Evolutionary conservation across 2,797 vertebrate species (phyloP), one percentile per base, ranked within the genome.

Genomic region (Microctenopoma steveboyesi): DNA sequence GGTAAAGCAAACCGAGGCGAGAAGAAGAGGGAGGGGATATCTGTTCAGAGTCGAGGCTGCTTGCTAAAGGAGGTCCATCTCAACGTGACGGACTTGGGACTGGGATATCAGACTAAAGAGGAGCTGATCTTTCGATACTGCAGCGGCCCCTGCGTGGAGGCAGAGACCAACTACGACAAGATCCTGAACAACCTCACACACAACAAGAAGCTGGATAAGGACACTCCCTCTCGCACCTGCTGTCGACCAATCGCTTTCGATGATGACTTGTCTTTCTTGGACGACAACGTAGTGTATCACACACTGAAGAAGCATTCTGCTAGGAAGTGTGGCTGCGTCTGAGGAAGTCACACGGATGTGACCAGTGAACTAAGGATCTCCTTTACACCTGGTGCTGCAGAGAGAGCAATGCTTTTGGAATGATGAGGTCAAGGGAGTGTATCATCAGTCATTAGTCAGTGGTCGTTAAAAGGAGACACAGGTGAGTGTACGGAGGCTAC

Each of bases 231-330:
- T 3, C 95, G 95, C 82, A 97, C 96, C 74, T 99, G 98, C 90
- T 99, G 98, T 82, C 94, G 98, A 84, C 98, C 98, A 16, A 94
- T 95, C 33, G 95, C 97, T 7, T 99, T 97, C 2, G 98, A 99
- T 1, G 97, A 98, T 3, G 96, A 98, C 90, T 87, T 99, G 67
- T 98, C 98, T 0, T 99, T 99, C 91, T 85, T 99, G 94, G 98
- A 99, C 5, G 97, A 99, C 83, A 96, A 96, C 57, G 90, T 98
- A 80, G 96, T 94, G 92, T 99, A 99, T 88, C 97, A 99, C 90
- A 97, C 96, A 51, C 92, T 99, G 78, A 97, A 95, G 90, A 97
- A 98, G 94, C 97, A 99, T 94, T 99, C 98, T 82, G 98, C 98
- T 13, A 96, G 96, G 87, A 96, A 94, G 91, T 99, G 98, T 81